phyloP scores from a whole-genome alignment of 2,888 invertebrate genomes.

The Melieria crassipennis region DNA sequence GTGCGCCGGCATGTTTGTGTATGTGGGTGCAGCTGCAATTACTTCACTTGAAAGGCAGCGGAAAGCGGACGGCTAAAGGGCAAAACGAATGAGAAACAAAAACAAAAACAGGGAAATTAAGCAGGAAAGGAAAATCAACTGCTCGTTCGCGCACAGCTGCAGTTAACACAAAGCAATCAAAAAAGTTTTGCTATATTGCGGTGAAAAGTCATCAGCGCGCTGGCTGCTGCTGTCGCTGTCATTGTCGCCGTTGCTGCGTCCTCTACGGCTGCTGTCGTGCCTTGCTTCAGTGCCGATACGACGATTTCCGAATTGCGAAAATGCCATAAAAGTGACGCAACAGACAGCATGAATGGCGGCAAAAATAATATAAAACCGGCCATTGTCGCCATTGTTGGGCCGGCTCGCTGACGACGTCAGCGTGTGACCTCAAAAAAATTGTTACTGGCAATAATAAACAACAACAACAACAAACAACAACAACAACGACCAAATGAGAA shows the following conservation, averaged over 20 bases:
- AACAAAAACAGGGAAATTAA: constrained; percentile 1
- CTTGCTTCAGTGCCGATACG: constrained; percentile 27
- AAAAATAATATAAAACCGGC: constrained; percentile 8
- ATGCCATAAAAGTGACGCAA: constrained; percentile 40
- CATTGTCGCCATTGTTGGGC: constrained; percentile 15
- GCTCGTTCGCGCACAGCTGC: constrained; percentile 50
- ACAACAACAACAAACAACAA: constrained; percentile 15
- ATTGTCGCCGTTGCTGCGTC: neutral
- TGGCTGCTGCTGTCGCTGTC: constrained; percentile 7
- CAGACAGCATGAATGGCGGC: constrained; percentile 15
- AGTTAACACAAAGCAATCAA: constrained; percentile 59
- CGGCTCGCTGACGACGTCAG: constrained; percentile 5
- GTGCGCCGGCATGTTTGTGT: neutral
- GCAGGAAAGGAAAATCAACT: neutral
- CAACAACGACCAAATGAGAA: constrained; percentile 1
- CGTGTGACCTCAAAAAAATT: constrained; percentile 16
- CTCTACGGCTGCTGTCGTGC: constrained; percentile 25
- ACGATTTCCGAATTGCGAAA: constrained; percentile 37
- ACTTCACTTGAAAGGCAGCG: constrained; percentile 3
- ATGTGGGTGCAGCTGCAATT: constrained; percentile 10
- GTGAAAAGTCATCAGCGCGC: constrained; percentile 26
- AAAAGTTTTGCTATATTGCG: constrained; percentile 50
- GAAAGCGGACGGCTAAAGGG: neutral
- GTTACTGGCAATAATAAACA: constrained; percentile 7
- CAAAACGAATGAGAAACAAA: constrained; percentile 5